Base-by-base conservation (phyloP, 2,888 invertebrate species). In the Erebia ligea region DNA sequence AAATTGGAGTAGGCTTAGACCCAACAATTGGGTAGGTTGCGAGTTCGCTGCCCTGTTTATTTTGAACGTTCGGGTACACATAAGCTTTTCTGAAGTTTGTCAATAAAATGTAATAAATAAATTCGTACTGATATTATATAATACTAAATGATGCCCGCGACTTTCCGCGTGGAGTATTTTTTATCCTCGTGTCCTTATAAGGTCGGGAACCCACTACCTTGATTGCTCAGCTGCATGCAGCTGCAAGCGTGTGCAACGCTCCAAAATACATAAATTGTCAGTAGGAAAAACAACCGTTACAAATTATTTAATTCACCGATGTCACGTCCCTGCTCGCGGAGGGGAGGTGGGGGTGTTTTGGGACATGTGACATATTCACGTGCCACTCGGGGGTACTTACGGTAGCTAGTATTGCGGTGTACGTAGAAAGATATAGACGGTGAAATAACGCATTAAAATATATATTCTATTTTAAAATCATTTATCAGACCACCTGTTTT, bases 331-430 rank as follows among this genome's bases (percentile, higher is more conserved):
- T 80, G 72, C 76, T 52, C 56, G 66, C 61, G 78, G 74, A 75
- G 78, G 75, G 71, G 78, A 75, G 76, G 68, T 70, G 77, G 79
- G 81, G 81, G 81, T 79, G 85, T 80, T 78, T 78, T 76, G 82
- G 83, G 83, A 85, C 87, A 85, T 81, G 87, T 89, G 90, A 91
- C 91, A 90, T 89, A 89, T 90, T 91, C 89, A 83, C 88, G 86
- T 83, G 84, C 80, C 85, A 81, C 87, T 77, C 82, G 86, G 84
- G 85, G 81, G 86, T 86, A 85, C 86, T 88, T 87, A 86, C 82
- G 79, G 78, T 77, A 79, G 82, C 80, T 84, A 84, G 82, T 83
- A 83, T 82, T 83, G 84, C 79, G 84, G 86, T 81, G 84, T 85
- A 83, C 79, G 79, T 78, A 80, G 80, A 79, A 80, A 83, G 83